Evolutionary conservation across 2,113 vertebrate species (phyloP), one percentile per base, ranked within the genome.

Genomic region (Cricetomys ansorgei): DNA sequence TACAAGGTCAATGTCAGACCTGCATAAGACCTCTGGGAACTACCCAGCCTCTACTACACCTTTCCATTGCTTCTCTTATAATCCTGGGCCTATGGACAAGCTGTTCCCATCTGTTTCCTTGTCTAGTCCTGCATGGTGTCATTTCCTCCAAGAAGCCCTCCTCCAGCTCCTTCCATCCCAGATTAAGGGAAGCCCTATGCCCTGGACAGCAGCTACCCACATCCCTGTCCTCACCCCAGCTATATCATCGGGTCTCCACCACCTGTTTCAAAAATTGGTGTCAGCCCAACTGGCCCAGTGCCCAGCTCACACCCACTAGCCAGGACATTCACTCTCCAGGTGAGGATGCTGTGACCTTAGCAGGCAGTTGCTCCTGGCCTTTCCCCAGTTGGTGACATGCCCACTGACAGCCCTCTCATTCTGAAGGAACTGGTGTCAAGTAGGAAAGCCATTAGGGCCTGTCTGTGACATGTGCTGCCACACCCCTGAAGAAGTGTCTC

Each of bases 61-160:
- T 13, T 27, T 62, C 70, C 1, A 3, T 0, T 7, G 25, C 19
- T 16, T 59, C 69, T 21, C 40, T 48, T 37, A 12, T 31, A 3
- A 2, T 53, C 9, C 43, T 1, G 3, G 19, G 45, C 45, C 95
- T 86, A 0, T 11, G 37, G 19, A 31, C 0, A 8, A 1, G 16
- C 91, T 53, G 40, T 0, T 21, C 40, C 92, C 53, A 43, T 2
- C 57, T 6, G 0, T 6, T 34, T 31, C 43, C 45, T 57, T 0
- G 4, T 53, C 83, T 11, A 7, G 27, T 53, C 88, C 86, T 76
- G 15, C 21, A 31, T 2, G 37, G 11, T 1, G 59, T 11, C 37
- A 6, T 76, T 72, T 65, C 86, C 53, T 79, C 94, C 85, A 73
- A 29, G 85, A 96, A 94, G 83, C 59, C 92, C 5, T 27, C 83